These are phyloP conservation scores for Drosophila suzukii DNA, from an alignment of 1,140 invertebrate species.

Conservation along the genomic window DNA sequence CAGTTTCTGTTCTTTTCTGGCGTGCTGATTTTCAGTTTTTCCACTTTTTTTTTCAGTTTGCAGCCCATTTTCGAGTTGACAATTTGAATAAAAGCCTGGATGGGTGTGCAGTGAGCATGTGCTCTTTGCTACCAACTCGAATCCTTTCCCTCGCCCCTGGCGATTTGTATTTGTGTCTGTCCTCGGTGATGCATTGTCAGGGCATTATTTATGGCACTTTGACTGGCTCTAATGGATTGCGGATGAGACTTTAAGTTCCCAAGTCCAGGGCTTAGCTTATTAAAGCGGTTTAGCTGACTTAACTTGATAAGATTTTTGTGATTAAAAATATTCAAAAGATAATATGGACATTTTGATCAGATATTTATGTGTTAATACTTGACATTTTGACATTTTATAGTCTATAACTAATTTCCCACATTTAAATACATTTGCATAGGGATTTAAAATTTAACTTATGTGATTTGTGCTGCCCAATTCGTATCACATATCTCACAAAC, in stretches of 20 bases:
- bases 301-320: background rate
- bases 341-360: background rate
- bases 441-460: background rate
- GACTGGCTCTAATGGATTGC: slow-evolving; percentile 48
- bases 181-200: slow-evolving; percentile 26
- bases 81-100: slow-evolving; percentile 70
- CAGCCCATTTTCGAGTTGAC: slow-evolving; percentile 59
- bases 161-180: slow-evolving; percentile 23
- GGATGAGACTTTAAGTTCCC: slow-evolving; percentile 19
- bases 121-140: slow-evolving; percentile 30
- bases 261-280: background rate
- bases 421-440: background rate
- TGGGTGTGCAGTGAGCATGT: slow-evolving; percentile 63
- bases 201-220: slow-evolving; percentile 48
- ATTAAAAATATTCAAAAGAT: too few relatives aligned
- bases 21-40: slow-evolving; percentile 34
- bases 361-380: background rate
- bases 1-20: slow-evolving; percentile 36
- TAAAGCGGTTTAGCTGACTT: slow-evolving; percentile 2
- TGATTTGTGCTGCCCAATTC: background rate
- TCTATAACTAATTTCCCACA: too few relatives aligned
- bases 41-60: slow-evolving; percentile 1
- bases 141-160: slow-evolving; percentile 14
- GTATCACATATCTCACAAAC: slow-evolving; percentile 1
- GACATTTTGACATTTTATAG: too few relatives aligned